These are phyloP conservation scores for Bos indicus DNA, from an alignment of 2,113 vertebrate genomes.

Conservation along the genomic window DNA sequence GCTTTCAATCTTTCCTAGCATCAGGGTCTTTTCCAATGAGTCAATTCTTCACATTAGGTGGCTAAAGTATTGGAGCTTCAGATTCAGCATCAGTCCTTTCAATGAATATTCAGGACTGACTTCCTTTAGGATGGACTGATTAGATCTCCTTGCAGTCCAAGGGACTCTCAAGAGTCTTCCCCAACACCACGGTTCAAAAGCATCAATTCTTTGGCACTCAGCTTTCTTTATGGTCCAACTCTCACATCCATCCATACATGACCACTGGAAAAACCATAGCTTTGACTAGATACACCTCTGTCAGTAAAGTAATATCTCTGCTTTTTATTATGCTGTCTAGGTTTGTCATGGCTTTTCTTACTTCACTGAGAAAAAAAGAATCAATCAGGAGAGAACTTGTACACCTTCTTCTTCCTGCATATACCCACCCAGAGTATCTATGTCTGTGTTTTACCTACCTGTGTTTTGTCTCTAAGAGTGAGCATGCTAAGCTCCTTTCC, in stretches of 20 bases:
- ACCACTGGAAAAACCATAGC: neutral
- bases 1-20: neutral
- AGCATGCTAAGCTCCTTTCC: neutral
- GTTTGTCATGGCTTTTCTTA: neutral
- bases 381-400: neutral
- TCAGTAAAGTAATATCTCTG: neutral
- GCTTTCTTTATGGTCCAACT: neutral
- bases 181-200: neutral
- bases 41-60: neutral
- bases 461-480: neutral
- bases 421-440: neutral
- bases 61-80: neutral
- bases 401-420: neutral
- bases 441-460: neutral
- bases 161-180: neutral
- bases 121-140: neutral
- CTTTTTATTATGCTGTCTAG: neutral
- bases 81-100: neutral
- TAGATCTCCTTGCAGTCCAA: neutral
- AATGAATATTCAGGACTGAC: neutral
- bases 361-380: neutral
- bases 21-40: neutral
- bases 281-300: neutral
- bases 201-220: neutral
- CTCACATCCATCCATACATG: neutral